These are phyloP conservation scores for Labrus mixtus DNA, from an alignment of 2,113 vertebrate species.

Conservation along the genomic window DNA sequence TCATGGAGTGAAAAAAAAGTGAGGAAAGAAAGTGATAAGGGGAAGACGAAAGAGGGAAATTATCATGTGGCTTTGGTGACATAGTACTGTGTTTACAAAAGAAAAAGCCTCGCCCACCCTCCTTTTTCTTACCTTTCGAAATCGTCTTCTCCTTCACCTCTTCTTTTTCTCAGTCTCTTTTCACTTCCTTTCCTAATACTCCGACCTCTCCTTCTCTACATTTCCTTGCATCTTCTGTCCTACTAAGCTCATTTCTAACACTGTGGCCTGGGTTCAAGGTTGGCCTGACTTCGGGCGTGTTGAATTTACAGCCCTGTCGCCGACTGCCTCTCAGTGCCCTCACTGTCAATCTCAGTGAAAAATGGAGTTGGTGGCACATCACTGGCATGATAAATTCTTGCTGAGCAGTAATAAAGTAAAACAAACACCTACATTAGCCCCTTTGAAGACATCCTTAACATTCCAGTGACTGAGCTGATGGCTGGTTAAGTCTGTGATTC, in stretches of 20 bases:
- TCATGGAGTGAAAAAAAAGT: conserved; percentile 14
- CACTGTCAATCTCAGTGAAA: conserved; percentile 79
- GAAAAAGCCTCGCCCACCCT: conserved; percentile 42
- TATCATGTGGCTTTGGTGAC: conserved; percentile 46
- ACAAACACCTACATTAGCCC: conserved; percentile 66
- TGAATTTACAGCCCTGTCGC: conserved; percentile 77
- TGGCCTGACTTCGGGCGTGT: conserved; percentile 78
- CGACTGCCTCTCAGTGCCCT: conserved; percentile 73
- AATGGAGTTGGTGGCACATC: conserved; percentile 71
- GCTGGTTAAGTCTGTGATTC: conserved; percentile 66
- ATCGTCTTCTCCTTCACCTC: conserved; percentile 36
- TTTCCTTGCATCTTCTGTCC: conserved; percentile 54
- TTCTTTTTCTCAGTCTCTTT: conserved; percentile 33
- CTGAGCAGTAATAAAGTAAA: conserved; percentile 52
- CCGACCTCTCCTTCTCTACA: conserved; percentile 32
- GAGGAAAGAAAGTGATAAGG: conserved; percentile 16
- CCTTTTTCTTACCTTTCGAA: conserved; percentile 34
- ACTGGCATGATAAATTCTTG: conserved; percentile 74
- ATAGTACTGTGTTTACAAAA: conserved; percentile 71
- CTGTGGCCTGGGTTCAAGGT: conserved; percentile 76
- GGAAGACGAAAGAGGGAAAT: conserved; percentile 29
- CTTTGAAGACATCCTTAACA: conserved; percentile 65
- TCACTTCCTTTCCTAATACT: conserved; percentile 45
- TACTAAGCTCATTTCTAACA: conserved; percentile 53
- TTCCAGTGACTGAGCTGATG: conserved; percentile 43